Conservation (phyloP, 2,888 invertebrate species). For the Parnassius orleans region DNA sequence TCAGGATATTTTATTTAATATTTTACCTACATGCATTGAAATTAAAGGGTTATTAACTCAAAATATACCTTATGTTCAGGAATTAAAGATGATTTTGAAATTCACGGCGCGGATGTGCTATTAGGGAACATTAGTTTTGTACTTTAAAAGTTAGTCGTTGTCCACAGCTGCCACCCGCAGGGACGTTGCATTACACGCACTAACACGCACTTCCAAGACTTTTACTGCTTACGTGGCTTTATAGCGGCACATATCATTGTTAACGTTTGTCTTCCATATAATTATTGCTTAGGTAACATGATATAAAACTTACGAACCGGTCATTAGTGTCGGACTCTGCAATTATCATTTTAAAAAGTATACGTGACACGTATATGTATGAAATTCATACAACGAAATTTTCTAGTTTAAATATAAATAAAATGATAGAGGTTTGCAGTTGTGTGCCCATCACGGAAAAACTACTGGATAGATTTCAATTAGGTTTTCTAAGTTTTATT, state of each 20-base stretch:
- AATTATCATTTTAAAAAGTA: no score
- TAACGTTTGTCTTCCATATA: not conserved
- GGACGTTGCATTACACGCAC: slow-evolving; percentile 13
- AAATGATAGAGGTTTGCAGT: no score
- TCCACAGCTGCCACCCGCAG: slow-evolving; percentile 16
- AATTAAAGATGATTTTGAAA: not conserved
- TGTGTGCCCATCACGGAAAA: no score
- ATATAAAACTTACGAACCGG: no score
- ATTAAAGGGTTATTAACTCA: not conserved
- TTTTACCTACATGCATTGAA: not conserved
- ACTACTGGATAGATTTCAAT: no score
- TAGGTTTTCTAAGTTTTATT: no score
- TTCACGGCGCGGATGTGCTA: not conserved
- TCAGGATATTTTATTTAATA: not conserved
- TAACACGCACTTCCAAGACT: slow-evolving; percentile 9
- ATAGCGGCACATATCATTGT: not conserved
- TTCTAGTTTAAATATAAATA: no score
- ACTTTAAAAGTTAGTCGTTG: slow-evolving; percentile 12
- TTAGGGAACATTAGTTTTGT: slow-evolving; percentile 15
- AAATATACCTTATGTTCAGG: not conserved
- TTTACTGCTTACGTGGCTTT: not conserved
- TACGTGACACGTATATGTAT: no score
- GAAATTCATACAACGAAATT: no score
- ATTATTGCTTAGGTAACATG: not conserved
- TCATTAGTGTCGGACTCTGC: no score